These are phyloP conservation scores for Stichodactyla mertensii DNA, from an alignment of 64 coral and sea anemone species.

Conservation along the genomic window DNA sequence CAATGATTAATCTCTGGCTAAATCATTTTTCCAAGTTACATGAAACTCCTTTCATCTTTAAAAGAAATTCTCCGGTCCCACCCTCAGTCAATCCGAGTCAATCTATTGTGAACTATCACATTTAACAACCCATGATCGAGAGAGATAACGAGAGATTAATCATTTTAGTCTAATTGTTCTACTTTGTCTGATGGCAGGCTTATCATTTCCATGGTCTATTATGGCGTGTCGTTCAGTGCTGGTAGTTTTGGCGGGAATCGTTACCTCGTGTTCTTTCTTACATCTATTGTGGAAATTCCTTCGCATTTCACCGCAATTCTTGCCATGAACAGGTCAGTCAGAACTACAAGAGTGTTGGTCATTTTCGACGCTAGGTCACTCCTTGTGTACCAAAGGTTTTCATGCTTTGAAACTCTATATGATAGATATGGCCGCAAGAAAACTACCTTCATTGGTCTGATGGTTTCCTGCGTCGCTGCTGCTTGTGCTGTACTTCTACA, in stretches of 20 bases:
- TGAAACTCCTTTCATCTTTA: too few relatives aligned
- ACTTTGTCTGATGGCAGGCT: background rate
- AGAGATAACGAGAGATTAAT: too few relatives aligned
- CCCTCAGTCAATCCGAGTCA: too few relatives aligned
- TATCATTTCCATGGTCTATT: constrained; percentile 26
- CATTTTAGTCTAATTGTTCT: too few relatives aligned
- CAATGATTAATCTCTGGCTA: too few relatives aligned
- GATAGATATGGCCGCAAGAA: constrained; percentile 41
- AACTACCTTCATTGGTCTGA: constrained; percentile 12
- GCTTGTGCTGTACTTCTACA: constrained; percentile 34
- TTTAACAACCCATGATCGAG: too few relatives aligned
- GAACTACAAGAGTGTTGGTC: too few relatives aligned
- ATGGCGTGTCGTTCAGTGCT: constrained; percentile 36
- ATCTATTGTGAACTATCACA: too few relatives aligned
- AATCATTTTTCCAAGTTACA: too few relatives aligned
- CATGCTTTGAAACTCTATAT: background rate
- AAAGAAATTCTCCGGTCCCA: too few relatives aligned
- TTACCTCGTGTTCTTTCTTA: constrained; percentile 53
- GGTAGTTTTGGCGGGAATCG: constrained; percentile 54
- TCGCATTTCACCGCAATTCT: constrained; percentile 15
- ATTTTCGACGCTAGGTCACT: too few relatives aligned
- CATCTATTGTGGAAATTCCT: constrained; percentile 41
- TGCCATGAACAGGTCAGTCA: background rate
- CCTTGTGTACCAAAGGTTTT: too few relatives aligned
- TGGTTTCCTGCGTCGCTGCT: constrained; percentile 7